Evolutionary conservation across 2,797 vertebrate species (phyloP), one percentile per base, ranked within the genome.

Genomic region (Poeciliopsis infans): DNA sequence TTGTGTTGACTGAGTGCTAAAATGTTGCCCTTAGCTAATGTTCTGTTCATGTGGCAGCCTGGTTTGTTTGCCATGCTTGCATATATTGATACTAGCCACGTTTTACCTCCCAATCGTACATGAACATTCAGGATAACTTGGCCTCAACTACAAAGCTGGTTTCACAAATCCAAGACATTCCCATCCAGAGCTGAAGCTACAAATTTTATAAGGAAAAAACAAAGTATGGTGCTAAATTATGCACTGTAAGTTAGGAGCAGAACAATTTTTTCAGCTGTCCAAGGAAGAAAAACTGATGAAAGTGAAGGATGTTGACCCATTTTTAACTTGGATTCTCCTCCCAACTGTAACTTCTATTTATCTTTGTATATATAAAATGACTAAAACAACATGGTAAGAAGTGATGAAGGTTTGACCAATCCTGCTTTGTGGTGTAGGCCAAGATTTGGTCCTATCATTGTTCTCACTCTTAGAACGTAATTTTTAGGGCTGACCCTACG

Each of bases 1-100:
- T 83, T 77, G 53, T 51, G 47, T 74, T 8, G 28, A 69, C 71
- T 33, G 46, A 76, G 5, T 41, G 43, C 5, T 45, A n/a, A n/a
- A 70, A 45, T 45, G 41, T 45, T 70, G 25, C 25, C 23, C 1
- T 41, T 69, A 25, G 66, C 11, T 6, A 69, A n/a, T 69, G 39
- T 13, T 45, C 28, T 45, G 68, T 28, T 45, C 36, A 69, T 43
- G 23, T 41, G 36, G 11, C n/a, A 69, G 39, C 39, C 23, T 41
- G 20, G 66, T 69, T 69, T 68, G 33, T 25, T 68, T 11, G 12
- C 41, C 68, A 70, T 45, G 68, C 68, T 70, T 45, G 68, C 68
- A 70, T 70, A 70, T 45, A 16, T 16, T 45, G 41, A 70, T 70
- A 28, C 39, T 69, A 43, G 23, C 39, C 39, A 43, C 11, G 11